Conservation (phyloP, 35 echinoderm and acorn worm genomes). For the Ptychodera flava region DNA sequence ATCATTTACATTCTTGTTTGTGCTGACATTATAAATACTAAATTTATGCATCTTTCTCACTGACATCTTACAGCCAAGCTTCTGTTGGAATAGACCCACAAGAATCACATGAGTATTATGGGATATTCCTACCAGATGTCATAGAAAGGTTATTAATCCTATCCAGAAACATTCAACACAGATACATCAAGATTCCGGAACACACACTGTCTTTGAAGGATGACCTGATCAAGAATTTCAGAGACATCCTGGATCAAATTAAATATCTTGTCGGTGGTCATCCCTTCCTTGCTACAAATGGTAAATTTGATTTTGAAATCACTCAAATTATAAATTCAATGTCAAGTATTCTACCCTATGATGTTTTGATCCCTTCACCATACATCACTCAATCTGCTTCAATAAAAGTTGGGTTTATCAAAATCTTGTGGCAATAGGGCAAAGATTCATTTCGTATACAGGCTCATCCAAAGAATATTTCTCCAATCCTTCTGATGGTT, state of each 20-base stretch:
- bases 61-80: slow-evolving; percentile 73
- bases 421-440: too few relatives aligned
- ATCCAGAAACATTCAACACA: slow-evolving; percentile 75
- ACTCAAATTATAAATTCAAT: too few relatives aligned
- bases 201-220: slow-evolving; percentile 71
- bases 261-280: slow-evolving; percentile 83
- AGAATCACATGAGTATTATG: slow-evolving; percentile 96
- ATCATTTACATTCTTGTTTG: too few relatives aligned
- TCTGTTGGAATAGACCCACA: slow-evolving; percentile 91
- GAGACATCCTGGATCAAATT: slow-evolving; percentile 71
- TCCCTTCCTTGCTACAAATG: slow-evolving; percentile 82
- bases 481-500: too few relatives aligned
- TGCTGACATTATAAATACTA: too few relatives aligned
- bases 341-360: too few relatives aligned
- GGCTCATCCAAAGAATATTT: too few relatives aligned
- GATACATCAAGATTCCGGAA: slow-evolving; percentile 96
- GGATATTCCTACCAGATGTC: slow-evolving; percentile 82
- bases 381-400: too few relatives aligned
- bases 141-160: slow-evolving; percentile 82
- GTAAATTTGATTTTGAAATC: slow-evolving; percentile 30
- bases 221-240: slow-evolving; percentile 72
- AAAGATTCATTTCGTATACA: too few relatives aligned
- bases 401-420: too few relatives aligned
- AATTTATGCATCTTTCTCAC: too few relatives aligned
- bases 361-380: too few relatives aligned